Percentiles rank a stretch among this genome's conserved stretches.
Conservation (phyloP, 2,113 vertebrate species). For the Felis chaus region DNA sequence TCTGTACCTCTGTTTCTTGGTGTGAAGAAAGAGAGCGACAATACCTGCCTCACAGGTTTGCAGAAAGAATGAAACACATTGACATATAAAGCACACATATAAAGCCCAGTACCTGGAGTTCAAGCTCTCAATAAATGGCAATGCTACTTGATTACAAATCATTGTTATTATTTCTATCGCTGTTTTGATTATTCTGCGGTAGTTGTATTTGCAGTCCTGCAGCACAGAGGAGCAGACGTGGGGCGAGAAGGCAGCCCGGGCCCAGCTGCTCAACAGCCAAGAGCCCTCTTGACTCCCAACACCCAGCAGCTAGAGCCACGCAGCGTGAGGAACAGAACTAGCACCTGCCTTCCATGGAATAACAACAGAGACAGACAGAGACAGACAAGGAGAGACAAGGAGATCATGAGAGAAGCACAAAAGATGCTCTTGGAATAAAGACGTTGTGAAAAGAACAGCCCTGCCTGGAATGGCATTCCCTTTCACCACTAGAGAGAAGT, state of each 20-base stretch:
- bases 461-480: background rate
- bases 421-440: background rate
- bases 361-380: background rate
- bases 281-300: background rate
- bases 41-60: background rate
- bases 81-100: background rate
- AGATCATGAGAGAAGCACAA: background rate
- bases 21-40: background rate
- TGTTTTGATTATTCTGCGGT: background rate
- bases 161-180: background rate
- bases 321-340: background rate
- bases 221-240: rapidly evolving
- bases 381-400: background rate
- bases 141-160: background rate
- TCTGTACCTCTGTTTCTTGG: background rate
- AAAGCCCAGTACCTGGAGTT: too few relatives aligned
- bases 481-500: background rate
- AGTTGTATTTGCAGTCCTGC: background rate
- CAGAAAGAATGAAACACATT: background rate
- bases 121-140: background rate
- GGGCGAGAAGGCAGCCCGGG: too few relatives aligned
- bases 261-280: background rate
- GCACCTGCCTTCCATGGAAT: background rate
- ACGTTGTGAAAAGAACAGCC: background rate
- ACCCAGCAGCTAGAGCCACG: background rate